Base-by-base conservation (phyloP, 2,888 invertebrate species). In the Aleiodes testaceus region DNA sequence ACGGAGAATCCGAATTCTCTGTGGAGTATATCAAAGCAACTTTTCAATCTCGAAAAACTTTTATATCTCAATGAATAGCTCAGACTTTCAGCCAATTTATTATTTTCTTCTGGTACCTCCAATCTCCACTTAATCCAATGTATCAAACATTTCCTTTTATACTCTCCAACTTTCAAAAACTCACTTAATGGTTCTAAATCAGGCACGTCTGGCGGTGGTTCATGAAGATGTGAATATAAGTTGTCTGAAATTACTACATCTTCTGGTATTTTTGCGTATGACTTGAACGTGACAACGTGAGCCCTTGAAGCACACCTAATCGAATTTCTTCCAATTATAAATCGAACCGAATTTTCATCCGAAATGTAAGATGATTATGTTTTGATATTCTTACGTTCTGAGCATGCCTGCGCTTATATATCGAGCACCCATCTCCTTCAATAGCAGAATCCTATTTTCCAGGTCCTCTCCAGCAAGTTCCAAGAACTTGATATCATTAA, bases 1-100 rank as follows among this genome's bases (percentile, higher is more conserved):
- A 83, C 81, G 4, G 89, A 82, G 75, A 93, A 90, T 50, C 91
- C 89, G 0, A 93, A 86, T 2, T 90, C 89, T 53, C 89, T 86
- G 74, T 90, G 85, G 1, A 92, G 89, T 72, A 92, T 78, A 42
- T 89, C 81, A 14, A 93, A 84, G 66, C 91, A 89, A 81, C 89
- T 88, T 79, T 89, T 89, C 5, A 93, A 88, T 1, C 89, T 84
- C 26, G 81, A 78, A 66, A 90, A 88, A 76, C 90, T 90, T 80
- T 88, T 89, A 75, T 88, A 84, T 3, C 83, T 84, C 1, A 89
- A 74, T 11, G 85, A 11, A 4, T 82, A 0, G 77, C 68, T 76
- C 88, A 88, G 2, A 80, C 82, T 36, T 80, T 82, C 79, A 88
- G 87, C n/a, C 87, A 72, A 72, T 85, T 84, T 3, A 81, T 79